These are phyloP conservation scores for Circaetus cinerascens DNA, from an alignment of 2,113 vertebrate species.

Conservation along the genomic window DNA sequence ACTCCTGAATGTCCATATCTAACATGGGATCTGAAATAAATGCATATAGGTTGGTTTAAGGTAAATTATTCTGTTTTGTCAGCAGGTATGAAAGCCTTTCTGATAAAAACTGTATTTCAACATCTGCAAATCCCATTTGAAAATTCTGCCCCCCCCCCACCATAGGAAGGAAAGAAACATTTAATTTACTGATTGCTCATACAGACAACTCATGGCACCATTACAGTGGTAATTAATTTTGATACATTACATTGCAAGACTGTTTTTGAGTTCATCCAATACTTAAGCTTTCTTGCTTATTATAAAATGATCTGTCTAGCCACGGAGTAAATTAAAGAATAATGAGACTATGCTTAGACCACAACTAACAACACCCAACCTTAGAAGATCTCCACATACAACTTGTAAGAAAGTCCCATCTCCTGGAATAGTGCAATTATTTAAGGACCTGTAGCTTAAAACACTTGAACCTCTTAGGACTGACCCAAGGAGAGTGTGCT, in stretches of 20 bases:
- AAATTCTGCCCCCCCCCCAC: neutral
- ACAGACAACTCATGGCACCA: neutral
- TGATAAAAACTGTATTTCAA: neutral
- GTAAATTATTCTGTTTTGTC: neutral
- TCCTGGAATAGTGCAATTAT: neutral
- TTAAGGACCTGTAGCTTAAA: neutral
- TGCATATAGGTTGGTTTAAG: neutral
- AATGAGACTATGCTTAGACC: neutral
- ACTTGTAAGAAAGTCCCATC: neutral
- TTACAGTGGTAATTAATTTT: neutral
- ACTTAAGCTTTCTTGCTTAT: neutral
- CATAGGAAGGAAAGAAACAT: neutral
- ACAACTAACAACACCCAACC: neutral
- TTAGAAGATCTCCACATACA: neutral
- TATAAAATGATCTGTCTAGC: neutral
- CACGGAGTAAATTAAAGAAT: neutral
- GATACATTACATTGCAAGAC: neutral
- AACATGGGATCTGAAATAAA: constrained; percentile 83
- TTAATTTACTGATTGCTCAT: neutral
- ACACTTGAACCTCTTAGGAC: neutral
- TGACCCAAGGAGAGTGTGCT: neutral
- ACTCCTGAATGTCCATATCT: constrained; percentile 92
- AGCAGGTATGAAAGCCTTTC: neutral
- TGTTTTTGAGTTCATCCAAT: neutral
- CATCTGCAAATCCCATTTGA: neutral